These are phyloP conservation scores for Drosophila tropicalis DNA, from an alignment of 1,140 invertebrate genomes.

Conservation along the genomic window DNA sequence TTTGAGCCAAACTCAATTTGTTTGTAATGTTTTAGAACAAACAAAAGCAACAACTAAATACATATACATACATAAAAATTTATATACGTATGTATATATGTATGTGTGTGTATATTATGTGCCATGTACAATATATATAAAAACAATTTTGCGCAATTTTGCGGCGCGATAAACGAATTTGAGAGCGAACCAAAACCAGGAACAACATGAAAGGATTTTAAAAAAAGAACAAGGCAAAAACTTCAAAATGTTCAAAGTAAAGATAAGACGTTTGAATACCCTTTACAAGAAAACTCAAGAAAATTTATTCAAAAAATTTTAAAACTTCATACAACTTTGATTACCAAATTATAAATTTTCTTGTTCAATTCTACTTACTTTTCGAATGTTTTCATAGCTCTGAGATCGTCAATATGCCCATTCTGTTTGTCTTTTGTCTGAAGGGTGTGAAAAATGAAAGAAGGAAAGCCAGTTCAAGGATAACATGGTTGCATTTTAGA, in stretches of 20 bases:
- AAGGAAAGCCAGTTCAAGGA: conserved; percentile 37
- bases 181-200: conserved; percentile 16
- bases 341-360: no score
- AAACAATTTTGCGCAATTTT: conserved; percentile 75
- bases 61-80: conserved; percentile 20
- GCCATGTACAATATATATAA: conserved; percentile 46
- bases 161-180: conserved; percentile 77
- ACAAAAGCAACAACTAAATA: conserved; percentile 39
- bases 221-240: conserved; percentile 23
- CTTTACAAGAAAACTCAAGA: neutral
- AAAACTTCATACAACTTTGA: no score
- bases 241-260: neutral
- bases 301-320: no score
- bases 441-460: conserved; percentile 7
- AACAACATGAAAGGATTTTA: conserved; percentile 38
- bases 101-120: conserved; percentile 45
- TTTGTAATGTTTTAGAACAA: conserved; percentile 58
- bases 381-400: no score
- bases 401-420: neutral
- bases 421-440: neutral
- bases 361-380: no score
- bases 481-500: conserved; percentile 52
- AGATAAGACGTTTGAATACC: neutral
- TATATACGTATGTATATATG: conserved; percentile 28
- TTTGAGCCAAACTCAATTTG: conserved; percentile 74